Conservation (phyloP, 2,113 vertebrate genomes). For the Siniperca knerii region DNA sequence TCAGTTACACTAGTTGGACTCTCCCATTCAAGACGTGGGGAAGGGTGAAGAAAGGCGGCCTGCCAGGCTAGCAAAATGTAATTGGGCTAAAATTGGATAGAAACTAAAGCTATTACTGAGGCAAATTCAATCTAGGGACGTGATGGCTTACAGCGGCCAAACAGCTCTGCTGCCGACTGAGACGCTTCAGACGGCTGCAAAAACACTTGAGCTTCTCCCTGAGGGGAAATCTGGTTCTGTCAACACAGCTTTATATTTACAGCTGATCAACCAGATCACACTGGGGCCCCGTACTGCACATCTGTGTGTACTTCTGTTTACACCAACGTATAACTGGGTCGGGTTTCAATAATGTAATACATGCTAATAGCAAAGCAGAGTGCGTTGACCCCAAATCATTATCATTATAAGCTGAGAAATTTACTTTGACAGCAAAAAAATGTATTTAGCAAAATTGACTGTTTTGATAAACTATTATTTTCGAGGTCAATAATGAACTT, state of each 20-base stretch:
- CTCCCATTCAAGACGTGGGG: slow-evolving; percentile 2
- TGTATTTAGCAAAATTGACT: too few relatives aligned
- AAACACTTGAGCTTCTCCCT: slow-evolving; percentile 23
- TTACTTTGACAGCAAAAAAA: neutral
- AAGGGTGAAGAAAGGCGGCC: slow-evolving; percentile 36
- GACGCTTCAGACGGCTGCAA: neutral
- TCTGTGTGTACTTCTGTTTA: neutral
- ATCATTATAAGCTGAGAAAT: neutral
- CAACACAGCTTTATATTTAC: slow-evolving; percentile 29
- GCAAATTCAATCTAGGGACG: slow-evolving; percentile 63
- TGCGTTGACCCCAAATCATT: neutral
- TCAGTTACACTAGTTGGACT: slow-evolving; percentile 27
- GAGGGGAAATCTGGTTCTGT: slow-evolving; percentile 10
- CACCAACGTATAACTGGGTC: neutral
- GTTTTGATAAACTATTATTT: too few relatives aligned
- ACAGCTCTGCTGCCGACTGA: slow-evolving; percentile 2
- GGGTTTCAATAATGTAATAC: slow-evolving; percentile 1
- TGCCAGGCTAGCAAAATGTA: slow-evolving; percentile 44
- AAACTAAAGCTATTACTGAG: slow-evolving; percentile 69
- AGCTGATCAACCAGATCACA: slow-evolving; percentile 22
- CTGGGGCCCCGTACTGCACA: neutral
- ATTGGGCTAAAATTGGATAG: slow-evolving; percentile 68
- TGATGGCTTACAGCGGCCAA: slow-evolving; percentile 44
- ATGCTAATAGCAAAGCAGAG: neutral
- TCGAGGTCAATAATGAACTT: too few relatives aligned